Conservation (phyloP, 2,888 invertebrate species). For the Caenorhabditis angaria region DNA sequence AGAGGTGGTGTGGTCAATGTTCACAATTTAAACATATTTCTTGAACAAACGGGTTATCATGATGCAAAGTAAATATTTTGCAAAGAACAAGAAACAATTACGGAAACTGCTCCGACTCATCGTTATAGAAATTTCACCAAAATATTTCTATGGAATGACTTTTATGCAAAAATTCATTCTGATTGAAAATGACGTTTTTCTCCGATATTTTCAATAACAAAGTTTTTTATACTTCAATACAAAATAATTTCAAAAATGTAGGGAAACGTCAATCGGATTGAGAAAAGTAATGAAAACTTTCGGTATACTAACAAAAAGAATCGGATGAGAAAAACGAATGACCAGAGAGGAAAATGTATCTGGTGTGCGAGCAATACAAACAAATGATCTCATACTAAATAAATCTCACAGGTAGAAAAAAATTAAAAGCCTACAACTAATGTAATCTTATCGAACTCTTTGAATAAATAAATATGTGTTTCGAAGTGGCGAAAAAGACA, state of each 20-base stretch:
- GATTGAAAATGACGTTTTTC: no score
- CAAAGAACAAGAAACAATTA: neutral
- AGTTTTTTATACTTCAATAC: neutral
- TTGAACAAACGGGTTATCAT: neutral
- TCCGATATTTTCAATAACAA: neutral
- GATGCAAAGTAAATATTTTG: no score
- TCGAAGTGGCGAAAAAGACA: no score
- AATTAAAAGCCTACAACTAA: neutral
- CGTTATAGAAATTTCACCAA: no score
- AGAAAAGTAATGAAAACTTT: neutral
- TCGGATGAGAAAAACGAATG: neutral
- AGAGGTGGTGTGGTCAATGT: constrained; percentile 13
- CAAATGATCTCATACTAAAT: neutral
- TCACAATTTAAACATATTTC: constrained; percentile 10
- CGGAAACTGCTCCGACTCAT: no score
- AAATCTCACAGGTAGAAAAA: neutral
- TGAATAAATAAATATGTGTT: no score
- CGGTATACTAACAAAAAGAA: neutral
- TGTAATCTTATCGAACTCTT: neutral
- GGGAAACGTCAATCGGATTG: no score
- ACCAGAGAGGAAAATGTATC: neutral
- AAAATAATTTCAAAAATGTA: neutral
- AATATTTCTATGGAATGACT: no score
- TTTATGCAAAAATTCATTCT: no score
- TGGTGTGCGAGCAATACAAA: neutral